These are phyloP conservation scores for Drosophila equinoxialis DNA, from an alignment of 1,140 invertebrate species.

Conservation along the genomic window DNA sequence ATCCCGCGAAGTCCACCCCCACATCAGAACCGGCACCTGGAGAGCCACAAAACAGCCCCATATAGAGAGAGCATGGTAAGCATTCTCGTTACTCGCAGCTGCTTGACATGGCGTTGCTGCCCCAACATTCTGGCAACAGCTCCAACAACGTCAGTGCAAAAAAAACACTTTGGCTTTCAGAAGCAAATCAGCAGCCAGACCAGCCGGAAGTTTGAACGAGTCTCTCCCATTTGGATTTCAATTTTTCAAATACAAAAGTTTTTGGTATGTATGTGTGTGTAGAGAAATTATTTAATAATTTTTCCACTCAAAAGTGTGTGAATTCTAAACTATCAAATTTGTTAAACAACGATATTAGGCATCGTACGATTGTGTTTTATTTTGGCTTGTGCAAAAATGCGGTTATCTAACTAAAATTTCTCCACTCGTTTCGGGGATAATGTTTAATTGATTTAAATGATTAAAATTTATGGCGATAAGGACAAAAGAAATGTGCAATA, in stretches of 20 bases:
- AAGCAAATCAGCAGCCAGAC: conserved; percentile 61
- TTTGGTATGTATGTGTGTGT: conserved; percentile 62
- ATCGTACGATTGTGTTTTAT: background rate
- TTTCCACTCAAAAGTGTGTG: conserved; percentile 20
- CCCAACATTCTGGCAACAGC: conserved; percentile 10
- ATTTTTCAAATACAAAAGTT: conserved; percentile 60
- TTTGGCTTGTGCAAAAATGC: background rate
- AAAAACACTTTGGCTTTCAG: conserved; percentile 47
- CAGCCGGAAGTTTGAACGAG: conserved; percentile 53
- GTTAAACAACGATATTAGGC: background rate
- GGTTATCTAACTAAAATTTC: conserved; percentile 66
- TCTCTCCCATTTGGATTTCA: conserved; percentile 58
- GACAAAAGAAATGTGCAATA: background rate
- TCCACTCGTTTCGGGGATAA: background rate
- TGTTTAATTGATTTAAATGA: conserved; percentile 25
- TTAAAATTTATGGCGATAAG: background rate
- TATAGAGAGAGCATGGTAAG: conserved; percentile 33
- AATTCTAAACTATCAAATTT: conserved; percentile 1
- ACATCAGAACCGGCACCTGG: conserved; percentile 19
- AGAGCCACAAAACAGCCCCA: conserved; percentile 29
- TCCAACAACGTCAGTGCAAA: conserved; percentile 26
- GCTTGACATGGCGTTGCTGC: conserved; percentile 13
- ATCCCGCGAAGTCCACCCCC: conserved; percentile 18
- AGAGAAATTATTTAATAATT: conserved; percentile 36
- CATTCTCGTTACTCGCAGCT: conserved; percentile 37